Evolutionary conservation across 2,888 invertebrate genomes (phyloP).

Genomic region (Eupithecia vulgata): DNA sequence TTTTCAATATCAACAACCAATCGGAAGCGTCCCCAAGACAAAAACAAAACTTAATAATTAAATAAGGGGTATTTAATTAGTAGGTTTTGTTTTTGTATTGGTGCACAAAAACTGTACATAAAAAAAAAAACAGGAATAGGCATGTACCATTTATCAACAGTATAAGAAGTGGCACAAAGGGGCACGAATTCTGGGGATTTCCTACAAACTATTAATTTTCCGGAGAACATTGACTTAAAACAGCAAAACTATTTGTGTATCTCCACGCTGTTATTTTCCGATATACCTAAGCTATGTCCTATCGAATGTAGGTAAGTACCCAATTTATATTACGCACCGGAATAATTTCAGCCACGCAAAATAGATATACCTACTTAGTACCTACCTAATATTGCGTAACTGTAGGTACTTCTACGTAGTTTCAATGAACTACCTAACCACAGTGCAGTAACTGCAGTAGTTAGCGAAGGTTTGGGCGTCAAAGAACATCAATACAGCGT

Average conservation of each 20-base stretch:
- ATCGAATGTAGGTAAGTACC: not conserved
- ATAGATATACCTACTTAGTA: not conserved
- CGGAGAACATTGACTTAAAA: not conserved
- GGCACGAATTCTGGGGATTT: not conserved
- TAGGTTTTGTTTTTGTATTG: no score
- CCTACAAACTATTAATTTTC: not conserved
- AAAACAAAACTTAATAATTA: no score
- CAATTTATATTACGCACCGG: not conserved
- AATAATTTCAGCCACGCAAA: not conserved
- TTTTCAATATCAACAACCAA: no score
- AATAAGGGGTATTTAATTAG: no score
- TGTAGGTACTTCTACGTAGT: not conserved
- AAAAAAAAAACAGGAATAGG: not conserved
- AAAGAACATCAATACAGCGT: slow-evolving; percentile 58
- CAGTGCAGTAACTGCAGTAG: slow-evolving; percentile 17
- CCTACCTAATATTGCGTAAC: not conserved
- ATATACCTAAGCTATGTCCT: not conserved
- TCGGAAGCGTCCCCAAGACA: no score
- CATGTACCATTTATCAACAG: not conserved
- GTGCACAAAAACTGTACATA: not conserved
- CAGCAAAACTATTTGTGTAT: not conserved
- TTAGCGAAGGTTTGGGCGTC: slow-evolving; percentile 59
- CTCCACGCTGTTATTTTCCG: not conserved
- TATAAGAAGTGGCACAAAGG: not conserved
- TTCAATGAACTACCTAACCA: slow-evolving; percentile 1